Evolutionary conservation across 2,113 vertebrate genomes (phyloP).

Genomic region (Cephalopholis sonnerati): DNA sequence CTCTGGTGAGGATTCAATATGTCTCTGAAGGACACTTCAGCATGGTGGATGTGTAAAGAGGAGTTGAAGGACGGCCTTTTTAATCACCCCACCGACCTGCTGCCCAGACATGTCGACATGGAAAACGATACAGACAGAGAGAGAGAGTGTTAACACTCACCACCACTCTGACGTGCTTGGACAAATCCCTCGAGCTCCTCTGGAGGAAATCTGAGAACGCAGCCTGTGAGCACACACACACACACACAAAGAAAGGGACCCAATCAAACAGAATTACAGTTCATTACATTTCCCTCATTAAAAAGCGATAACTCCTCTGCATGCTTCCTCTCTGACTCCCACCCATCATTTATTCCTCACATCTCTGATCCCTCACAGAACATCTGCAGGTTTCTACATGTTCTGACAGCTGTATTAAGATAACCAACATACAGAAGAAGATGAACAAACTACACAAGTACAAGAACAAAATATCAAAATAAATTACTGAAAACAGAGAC

Average conservation of each 20-base stretch:
- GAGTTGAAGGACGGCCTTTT: constrained; percentile 56
- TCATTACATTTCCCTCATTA: constrained; percentile 60
- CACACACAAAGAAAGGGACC: constrained; percentile 12
- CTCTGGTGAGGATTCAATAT: background rate
- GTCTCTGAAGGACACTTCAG: constrained; percentile 30
- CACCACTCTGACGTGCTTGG: constrained; percentile 96
- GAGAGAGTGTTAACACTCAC: constrained; percentile 85
- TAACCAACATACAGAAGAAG: background rate
- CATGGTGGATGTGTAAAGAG: background rate
- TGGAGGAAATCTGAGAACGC: constrained; percentile 98
- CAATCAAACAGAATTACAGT: constrained; percentile 64
- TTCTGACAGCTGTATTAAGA: background rate
- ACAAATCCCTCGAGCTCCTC: constrained; percentile 97
- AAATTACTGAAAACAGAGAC: background rate
- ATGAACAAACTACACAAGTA: background rate
- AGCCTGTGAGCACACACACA: constrained; percentile 83
- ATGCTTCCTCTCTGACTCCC: constrained; percentile 27
- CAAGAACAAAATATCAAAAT: background rate
- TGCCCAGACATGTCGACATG: constrained; percentile 53
- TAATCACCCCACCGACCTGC: constrained; percentile 60
- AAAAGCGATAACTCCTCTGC: constrained; percentile 45
- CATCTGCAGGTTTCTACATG: background rate
- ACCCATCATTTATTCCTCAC: constrained; percentile 13
- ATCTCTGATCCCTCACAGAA: background rate
- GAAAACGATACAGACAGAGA: constrained; percentile 53